Evolutionary conservation across 2,888 invertebrate genomes (phyloP), one percentile per base, ranked within the genome.

Genomic region (Seira ritae): DNA sequence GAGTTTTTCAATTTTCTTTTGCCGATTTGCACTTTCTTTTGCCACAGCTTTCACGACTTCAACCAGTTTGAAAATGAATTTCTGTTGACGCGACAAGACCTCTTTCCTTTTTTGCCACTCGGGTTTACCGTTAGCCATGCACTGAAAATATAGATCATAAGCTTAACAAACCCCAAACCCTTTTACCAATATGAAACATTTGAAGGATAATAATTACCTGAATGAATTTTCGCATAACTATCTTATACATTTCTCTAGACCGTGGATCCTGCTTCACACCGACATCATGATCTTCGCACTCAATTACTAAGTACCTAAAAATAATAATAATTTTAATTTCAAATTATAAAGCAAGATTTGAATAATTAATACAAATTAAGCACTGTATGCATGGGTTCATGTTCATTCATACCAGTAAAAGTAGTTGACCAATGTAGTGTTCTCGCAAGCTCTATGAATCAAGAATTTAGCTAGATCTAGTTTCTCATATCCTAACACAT

Each of bases 371-470:
- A n/a, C n/a, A n/a, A n/a, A n/a, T n/a, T n/a, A n/a, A n/a, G n/a
- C n/a, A n/a, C n/a, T n/a, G n/a, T n/a, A n/a, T n/a, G n/a, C n/a
- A n/a, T n/a, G n/a, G n/a, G n/a, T n/a, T n/a, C n/a, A n/a, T n/a
- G n/a, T n/a, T n/a, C n/a, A n/a, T n/a, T n/a, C n/a, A n/a, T 89
- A 93, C 99, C 99, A 99, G 92, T 97, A 99, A 89, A 99, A 95
- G 91, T 98, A 99, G 92, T 98, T 99, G 69, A 98, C 98, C 67
- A 99, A 92, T 17, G 94, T 95, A 71, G 95, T 94, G 92, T 98
- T 98, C 90, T 94, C 94, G 91, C 96, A 96, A 0, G 98, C 97
- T 77, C 98, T 93, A 72, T 94, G 93, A 87, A 99, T 97, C 15
- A 99, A 93, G 92, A 98, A 98, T 72, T 96, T 95, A 0, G 97